Percentiles rank a stretch among this genome's conserved stretches.
phyloP scores from a whole-genome alignment of 2,113 vertebrate genomes.

The Atractosteus spatula region DNA sequence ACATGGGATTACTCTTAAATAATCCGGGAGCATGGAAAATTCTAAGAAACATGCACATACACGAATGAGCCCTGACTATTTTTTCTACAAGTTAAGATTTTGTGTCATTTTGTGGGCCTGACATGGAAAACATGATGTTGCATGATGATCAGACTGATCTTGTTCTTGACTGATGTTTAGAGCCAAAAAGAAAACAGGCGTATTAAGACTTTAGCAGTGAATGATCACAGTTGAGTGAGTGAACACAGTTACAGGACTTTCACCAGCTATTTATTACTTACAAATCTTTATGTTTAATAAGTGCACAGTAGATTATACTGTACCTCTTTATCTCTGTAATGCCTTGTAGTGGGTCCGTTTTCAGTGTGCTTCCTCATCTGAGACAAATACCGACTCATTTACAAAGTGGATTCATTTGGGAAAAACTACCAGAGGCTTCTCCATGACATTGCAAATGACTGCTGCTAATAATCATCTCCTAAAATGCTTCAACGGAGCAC shows the following conservation, averaged over 20 bases:
- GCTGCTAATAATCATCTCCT: constrained; percentile 18
- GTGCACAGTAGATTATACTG: background rate
- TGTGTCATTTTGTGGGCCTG: no score
- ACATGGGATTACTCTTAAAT: no score
- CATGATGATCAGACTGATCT: no score
- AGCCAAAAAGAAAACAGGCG: no score
- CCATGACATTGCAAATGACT: background rate
- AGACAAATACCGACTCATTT: background rate
- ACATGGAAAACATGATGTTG: no score
- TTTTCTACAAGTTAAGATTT: no score
- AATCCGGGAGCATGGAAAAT: no score
- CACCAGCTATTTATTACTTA: background rate
- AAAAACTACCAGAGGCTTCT: background rate
- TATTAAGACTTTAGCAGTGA: background rate
- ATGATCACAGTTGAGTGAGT: background rate
- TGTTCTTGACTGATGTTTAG: no score
- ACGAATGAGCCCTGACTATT: no score
- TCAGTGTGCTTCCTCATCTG: background rate
- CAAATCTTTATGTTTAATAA: background rate
- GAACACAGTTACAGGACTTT: background rate
- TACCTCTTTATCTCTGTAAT: background rate
- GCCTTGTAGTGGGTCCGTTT: background rate
- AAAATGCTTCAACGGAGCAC: constrained; percentile 11
- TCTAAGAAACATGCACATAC: no score
- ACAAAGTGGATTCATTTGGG: background rate